phyloP scores from a whole-genome alignment of 2,888 invertebrate genomes.

The Seira musarum region DNA sequence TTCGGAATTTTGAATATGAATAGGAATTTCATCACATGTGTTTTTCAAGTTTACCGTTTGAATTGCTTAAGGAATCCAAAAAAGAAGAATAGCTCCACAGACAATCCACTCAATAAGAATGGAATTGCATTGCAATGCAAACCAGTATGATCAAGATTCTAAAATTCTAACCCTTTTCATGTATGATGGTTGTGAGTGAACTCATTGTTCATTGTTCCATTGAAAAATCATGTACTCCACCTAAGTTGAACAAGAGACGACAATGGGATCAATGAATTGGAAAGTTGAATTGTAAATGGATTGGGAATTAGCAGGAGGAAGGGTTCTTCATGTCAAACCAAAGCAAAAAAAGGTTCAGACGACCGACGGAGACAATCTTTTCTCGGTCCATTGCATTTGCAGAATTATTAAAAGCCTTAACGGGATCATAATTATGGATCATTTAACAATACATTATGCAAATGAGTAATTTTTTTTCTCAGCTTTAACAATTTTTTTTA shows the following conservation, averaged over 20 bases:
- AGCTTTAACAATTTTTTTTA: no score
- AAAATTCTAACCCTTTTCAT: not conserved
- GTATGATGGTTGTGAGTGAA: not conserved
- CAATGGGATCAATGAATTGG: slow-evolving; percentile 42
- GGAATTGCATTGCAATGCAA: no score
- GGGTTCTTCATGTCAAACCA: no score
- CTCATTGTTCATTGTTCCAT: not conserved
- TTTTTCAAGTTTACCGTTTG: no score
- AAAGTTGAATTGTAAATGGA: no score
- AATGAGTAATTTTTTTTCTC: no score
- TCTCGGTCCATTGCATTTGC: not conserved
- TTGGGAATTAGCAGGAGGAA: no score
- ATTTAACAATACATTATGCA: slow-evolving; percentile 21
- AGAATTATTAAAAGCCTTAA: not conserved
- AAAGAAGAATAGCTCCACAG: no score
- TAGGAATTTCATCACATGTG: no score
- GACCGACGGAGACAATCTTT: not conserved
- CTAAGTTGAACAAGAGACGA: slow-evolving; percentile 1
- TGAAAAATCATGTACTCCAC: not conserved
- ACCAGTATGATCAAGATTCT: not conserved
- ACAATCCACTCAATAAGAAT: no score
- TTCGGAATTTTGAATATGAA: no score
- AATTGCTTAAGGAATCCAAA: no score
- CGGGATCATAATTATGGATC: not conserved
- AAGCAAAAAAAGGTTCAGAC: not conserved